Percentiles rank a stretch among this genome's conserved stretches.
Conservation (phyloP, 2,113 vertebrate genomes). For the Pomatostomus ruficeps region DNA sequence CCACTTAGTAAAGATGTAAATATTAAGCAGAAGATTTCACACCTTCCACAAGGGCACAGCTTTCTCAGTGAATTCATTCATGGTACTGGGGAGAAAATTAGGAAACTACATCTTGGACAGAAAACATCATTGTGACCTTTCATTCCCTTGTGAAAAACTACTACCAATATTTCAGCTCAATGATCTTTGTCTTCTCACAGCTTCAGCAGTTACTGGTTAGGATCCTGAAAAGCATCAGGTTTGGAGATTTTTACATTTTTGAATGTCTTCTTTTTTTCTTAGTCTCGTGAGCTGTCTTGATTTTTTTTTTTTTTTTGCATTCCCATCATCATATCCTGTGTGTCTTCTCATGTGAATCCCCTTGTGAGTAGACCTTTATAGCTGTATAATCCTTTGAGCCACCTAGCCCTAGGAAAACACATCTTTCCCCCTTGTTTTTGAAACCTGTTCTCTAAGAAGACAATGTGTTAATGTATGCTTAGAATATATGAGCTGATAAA, state of each 20-base stretch:
- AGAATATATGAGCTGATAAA: neutral
- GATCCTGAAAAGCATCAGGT: neutral
- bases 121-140: conserved; percentile 52
- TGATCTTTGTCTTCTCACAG: conserved; percentile 64
- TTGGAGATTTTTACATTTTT: neutral
- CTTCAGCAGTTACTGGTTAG: neutral
- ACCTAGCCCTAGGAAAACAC: neutral
- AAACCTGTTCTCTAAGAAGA: neutral
- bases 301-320: neutral
- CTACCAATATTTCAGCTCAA: conserved; percentile 47
- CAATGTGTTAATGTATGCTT: neutral
- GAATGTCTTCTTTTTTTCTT: neutral
- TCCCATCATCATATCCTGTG: neutral
- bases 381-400: neutral
- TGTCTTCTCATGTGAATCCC: neutral
- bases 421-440: neutral
- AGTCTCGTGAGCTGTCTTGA: neutral
- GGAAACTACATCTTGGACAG: conserved; percentile 56
- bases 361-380: neutral
- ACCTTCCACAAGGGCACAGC: conserved; percentile 48
- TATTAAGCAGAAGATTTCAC: conserved; percentile 60
- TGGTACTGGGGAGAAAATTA: conserved; percentile 43
- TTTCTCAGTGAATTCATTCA: conserved; percentile 49
- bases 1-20: conserved; percentile 36
- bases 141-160: conserved; percentile 45